These are phyloP conservation scores for Spilarctia lutea DNA, from an alignment of 2,888 invertebrate species.

Conservation along the genomic window DNA sequence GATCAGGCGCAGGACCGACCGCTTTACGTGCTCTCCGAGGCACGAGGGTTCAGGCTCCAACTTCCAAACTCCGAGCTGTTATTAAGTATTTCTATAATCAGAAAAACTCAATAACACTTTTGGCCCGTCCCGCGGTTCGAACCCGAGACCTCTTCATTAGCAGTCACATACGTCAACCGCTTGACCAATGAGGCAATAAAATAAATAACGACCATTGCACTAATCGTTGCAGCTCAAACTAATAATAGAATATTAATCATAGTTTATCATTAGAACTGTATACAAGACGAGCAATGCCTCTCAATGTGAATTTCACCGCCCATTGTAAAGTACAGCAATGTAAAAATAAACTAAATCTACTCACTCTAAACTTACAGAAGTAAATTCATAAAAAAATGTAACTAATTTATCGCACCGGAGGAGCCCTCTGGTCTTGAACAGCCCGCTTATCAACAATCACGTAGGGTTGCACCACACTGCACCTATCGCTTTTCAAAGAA, in stretches of 20 bases:
- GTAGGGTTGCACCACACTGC: slow-evolving; percentile 11
- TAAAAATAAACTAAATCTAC: slow-evolving; percentile 18
- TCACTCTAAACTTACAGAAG: slow-evolving; percentile 13
- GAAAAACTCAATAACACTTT: too few species aligned
- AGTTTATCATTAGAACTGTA: slow-evolving; percentile 32
- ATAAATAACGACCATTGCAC: slow-evolving; percentile 16
- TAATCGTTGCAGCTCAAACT: slow-evolving; percentile 22
- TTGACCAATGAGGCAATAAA: too few species aligned
- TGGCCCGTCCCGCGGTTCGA: too few species aligned
- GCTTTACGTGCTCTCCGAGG: too few species aligned
- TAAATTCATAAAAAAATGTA: slow-evolving; percentile 16
- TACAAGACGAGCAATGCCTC: slow-evolving; percentile 26
- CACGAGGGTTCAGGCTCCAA: too few species aligned
- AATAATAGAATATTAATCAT: slow-evolving; percentile 23
- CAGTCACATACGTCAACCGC: too few species aligned
- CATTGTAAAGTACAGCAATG: slow-evolving; percentile 18
- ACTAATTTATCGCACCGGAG: slow-evolving; percentile 18
- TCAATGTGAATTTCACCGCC: slow-evolving; percentile 38
- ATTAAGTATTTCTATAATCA: too few species aligned
- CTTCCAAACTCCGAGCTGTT: too few species aligned
- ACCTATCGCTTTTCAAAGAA: background rate
- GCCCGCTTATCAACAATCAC: slow-evolving; percentile 5
- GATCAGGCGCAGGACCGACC: too few species aligned
- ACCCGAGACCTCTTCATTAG: too few species aligned
- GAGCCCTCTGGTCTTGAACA: slow-evolving; percentile 12